These are phyloP conservation scores for Tragelaphus eurycerus DNA, from an alignment of 2,797 vertebrate genomes.

Conservation along the genomic window DNA sequence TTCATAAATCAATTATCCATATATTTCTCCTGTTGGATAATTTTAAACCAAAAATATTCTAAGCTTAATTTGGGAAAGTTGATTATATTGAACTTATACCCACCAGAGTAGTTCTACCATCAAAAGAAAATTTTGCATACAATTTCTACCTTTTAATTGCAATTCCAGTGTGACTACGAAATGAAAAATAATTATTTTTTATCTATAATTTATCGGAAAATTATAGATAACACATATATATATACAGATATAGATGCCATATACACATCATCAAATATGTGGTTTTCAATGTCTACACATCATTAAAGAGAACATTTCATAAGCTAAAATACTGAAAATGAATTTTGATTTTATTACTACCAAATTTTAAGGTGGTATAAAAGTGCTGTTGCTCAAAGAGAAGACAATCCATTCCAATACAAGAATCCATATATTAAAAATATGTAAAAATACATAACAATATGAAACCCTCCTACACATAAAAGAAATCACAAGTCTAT, in stretches of 20 bases:
- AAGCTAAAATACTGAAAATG: neutral
- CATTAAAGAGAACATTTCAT: neutral
- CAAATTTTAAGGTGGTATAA: neutral
- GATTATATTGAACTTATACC: neutral
- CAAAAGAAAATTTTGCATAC: neutral
- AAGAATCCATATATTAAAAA: neutral
- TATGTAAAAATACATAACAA: neutral
- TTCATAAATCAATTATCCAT: neutral
- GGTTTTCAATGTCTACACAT: neutral
- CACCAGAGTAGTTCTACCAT: neutral
- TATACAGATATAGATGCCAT: neutral
- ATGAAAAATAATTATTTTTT: neutral
- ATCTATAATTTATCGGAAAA: neutral
- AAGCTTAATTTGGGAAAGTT: neutral
- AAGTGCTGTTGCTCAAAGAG: neutral
- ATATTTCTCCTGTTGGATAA: neutral
- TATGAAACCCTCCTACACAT: neutral
- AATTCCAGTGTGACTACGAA: neutral
- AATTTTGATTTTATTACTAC: neutral
- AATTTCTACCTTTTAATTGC: neutral
- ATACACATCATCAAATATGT: neutral
- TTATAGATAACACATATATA: neutral
- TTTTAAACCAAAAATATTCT: slow-evolving; percentile 33
- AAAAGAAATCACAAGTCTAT: neutral
- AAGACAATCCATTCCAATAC: neutral